Base-by-base conservation (phyloP, 2,797 vertebrate species). In the Merluccius polli region DNA sequence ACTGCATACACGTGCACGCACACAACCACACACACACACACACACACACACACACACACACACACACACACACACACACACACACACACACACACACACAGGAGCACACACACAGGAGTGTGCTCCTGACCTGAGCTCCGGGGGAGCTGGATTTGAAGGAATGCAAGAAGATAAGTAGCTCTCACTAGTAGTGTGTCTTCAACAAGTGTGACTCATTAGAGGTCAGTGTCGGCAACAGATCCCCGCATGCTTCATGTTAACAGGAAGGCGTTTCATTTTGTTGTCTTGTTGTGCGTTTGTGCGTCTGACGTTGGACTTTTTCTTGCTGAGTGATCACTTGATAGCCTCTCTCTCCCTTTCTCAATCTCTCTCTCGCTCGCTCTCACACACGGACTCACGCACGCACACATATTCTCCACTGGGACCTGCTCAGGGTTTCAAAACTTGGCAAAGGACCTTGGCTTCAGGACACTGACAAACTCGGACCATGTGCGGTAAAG, bases 401-500 rank as follows among this genome's bases (percentile, higher is more conserved):
- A 67, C 65, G 31, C 65, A 68, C 65, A 68, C 65, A 30, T 12
- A 67, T 24, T 27, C 63, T 72, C 74, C 78, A 78, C 67, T 83
- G 81, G 81, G 79, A 72, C 75, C 65, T 52, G 76, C 65, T 70
- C 75, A 79, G 30, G 73, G 72, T 83, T 84, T 77, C 80, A 83
- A 32, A 74, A 78, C 41, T 74, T 84, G 79, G 83, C 77, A 73
- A 82, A 82, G 75, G 73, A 70, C 72, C 36, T 80, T 69, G 65
- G 81, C 74, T 76, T 78, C 77, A 6, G 65, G 82, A 83, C 73
- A 74, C 44, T 74, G 41, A 74, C 78, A 85, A 89, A 91, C 71
- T 69, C 84, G 69, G 75, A 85, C 76, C 87, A 89, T 82, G 80
- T 88, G 88, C 81, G 59, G 73, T 63, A 68, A 74, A 32, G 72